A percentile compares a stretch with the other conserved stretches of the same genome.
Evolutionary conservation across 2,888 invertebrate species (phyloP).

Genomic region (Linnaemya vulpina): DNA sequence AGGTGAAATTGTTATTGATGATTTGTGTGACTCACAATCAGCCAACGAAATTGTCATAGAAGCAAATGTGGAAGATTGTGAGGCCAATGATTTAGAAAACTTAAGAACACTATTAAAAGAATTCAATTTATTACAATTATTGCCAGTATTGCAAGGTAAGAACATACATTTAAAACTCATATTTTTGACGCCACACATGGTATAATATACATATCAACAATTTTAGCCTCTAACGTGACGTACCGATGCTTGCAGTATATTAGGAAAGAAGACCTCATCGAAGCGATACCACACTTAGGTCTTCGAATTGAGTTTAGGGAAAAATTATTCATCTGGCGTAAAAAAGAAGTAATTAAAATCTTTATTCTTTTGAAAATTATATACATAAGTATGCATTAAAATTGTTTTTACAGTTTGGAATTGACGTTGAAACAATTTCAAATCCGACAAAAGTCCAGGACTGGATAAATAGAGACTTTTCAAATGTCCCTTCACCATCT

Average conservation of each 20-base stretch:
- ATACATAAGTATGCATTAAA: neutral
- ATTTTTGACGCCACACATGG: no score
- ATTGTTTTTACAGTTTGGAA: no score
- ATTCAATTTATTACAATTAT: no score
- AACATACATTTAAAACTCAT: no score
- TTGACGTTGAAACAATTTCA: slow-evolving; percentile 28
- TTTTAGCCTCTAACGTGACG: no score
- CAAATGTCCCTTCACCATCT: neutral
- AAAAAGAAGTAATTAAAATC: slow-evolving; percentile 26
- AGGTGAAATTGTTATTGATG: no score
- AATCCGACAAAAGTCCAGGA: slow-evolving; percentile 35
- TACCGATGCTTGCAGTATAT: no score
- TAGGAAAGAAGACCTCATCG: no score
- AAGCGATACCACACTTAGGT: neutral
- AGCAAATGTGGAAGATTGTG: neutral
- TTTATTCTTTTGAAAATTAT: slow-evolving; percentile 3
- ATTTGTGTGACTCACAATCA: no score
- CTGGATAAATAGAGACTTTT: slow-evolving; percentile 1
- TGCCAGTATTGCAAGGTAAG: no score
- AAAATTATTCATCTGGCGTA: slow-evolving; percentile 26
- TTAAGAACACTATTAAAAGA: slow-evolving; percentile 2
- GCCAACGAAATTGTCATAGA: no score
- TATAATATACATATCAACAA: no score
- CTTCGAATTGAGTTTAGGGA: slow-evolving; percentile 8
- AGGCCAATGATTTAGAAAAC: slow-evolving; percentile 2